phyloP scores from a whole-genome alignment of 92 coral and sea anemone species.

The Phenganax marumi region DNA sequence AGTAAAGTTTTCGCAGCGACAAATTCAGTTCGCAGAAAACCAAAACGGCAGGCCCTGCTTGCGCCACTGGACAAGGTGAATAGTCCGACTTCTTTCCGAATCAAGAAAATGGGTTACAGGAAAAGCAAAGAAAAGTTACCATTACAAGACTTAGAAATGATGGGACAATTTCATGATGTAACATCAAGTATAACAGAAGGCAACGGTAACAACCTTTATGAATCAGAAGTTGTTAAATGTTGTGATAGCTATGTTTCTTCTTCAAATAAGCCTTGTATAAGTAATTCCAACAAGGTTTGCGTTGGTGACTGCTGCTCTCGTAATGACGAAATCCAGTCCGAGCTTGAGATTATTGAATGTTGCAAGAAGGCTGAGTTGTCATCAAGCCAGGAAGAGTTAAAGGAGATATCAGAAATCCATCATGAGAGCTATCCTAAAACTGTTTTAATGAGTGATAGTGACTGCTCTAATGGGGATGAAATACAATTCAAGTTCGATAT shows the following conservation, averaged over 20 bases:
- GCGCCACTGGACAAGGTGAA: conserved; percentile 7
- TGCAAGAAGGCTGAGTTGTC: background rate
- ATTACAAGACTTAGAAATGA: background rate
- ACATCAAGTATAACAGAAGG: background rate
- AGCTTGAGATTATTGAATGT: conserved; percentile 8
- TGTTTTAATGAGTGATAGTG: background rate
- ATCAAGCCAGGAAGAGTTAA: background rate
- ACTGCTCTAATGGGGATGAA: background rate
- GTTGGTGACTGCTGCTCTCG: background rate
- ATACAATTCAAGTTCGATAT: conserved; percentile 4
- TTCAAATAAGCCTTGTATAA: no score
- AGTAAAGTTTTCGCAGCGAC: background rate
- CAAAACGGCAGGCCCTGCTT: conserved; percentile 33
- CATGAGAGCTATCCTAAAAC: no score
- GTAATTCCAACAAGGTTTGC: no score
- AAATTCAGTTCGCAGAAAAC: background rate
- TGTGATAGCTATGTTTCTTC: no score
- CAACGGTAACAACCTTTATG: background rate
- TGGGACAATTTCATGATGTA: no score
- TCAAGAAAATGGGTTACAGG: conserved; percentile 18
- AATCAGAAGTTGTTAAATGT: background rate
- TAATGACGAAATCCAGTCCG: background rate
- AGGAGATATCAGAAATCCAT: no score
- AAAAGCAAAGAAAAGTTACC: background rate
- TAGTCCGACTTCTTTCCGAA: conserved; percentile 6